phyloP scores from a whole-genome alignment of 2,888 invertebrate species.

The Chrysomela aeneicollis region DNA sequence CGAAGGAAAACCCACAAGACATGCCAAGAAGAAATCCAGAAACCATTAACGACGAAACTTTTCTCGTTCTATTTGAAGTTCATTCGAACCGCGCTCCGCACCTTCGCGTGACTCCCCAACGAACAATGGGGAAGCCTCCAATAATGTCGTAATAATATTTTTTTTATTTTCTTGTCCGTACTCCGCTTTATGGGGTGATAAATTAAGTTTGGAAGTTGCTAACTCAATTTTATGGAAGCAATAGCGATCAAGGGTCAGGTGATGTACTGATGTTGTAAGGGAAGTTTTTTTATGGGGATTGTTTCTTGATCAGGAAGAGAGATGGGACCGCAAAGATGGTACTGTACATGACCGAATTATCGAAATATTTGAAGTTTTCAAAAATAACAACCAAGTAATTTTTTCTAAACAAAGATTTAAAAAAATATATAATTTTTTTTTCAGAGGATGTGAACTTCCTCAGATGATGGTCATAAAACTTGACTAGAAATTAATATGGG shows the following conservation, averaged over 20 bases:
- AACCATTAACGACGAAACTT: not conserved
- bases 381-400: too few species aligned
- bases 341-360: too few species aligned
- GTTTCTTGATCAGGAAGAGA: not conserved
- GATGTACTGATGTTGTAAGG: constrained; percentile 20
- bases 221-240: constrained; percentile 22
- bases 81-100: not conserved
- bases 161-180: not conserved
- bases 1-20: constrained; percentile 4
- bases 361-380: too few species aligned
- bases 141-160: constrained; percentile 5
- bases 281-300: constrained; percentile 13
- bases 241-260: constrained; percentile 27
- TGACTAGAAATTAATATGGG: too few species aligned
- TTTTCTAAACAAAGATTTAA: too few species aligned
- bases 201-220: constrained; percentile 20
- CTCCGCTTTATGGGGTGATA: constrained; percentile 19
- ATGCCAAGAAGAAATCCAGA: not conserved
- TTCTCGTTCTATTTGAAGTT: not conserved
- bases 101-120: not conserved
- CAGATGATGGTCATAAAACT: too few species aligned
- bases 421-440: too few species aligned
- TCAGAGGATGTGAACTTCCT: too few species aligned
- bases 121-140: constrained; percentile 4
- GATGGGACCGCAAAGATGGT: not conserved